These are phyloP conservation scores for Hippoglossus stenolepis DNA, from an alignment of 2,113 vertebrate species.

Conservation along the genomic window DNA sequence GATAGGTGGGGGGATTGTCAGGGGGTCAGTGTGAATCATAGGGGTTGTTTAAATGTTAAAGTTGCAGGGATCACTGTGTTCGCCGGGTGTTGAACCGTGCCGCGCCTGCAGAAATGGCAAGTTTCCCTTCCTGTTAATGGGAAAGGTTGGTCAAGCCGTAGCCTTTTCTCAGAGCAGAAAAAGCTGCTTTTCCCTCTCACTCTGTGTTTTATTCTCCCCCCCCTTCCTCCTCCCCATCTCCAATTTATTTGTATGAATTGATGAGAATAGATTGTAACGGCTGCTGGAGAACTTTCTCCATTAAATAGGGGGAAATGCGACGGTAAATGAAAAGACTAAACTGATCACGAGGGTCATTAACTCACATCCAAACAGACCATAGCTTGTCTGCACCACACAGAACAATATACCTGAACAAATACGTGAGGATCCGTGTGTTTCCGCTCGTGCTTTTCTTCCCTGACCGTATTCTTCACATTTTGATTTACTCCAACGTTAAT, in stretches of 20 bases:
- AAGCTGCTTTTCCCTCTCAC: neutral
- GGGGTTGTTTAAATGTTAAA: conserved; percentile 67
- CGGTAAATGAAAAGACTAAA: conserved; percentile 63
- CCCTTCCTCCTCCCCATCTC: neutral
- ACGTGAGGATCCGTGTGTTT: neutral
- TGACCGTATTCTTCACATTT: neutral
- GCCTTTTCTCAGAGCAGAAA: conserved; percentile 9
- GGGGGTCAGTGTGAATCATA: conserved; percentile 41
- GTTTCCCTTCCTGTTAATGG: conserved; percentile 60
- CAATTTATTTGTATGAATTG: conserved; percentile 18
- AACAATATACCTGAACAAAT: too few species aligned
- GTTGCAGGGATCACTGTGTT: conserved; percentile 56
- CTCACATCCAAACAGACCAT: conserved; percentile 29
- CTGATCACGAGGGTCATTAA: conserved; percentile 68
- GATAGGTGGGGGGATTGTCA: conserved; percentile 39
- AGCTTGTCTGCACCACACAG: too few species aligned
- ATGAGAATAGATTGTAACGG: conserved; percentile 33
- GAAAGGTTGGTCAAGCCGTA: conserved; percentile 25
- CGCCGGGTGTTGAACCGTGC: conserved; percentile 50
- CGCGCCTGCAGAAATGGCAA: conserved; percentile 50
- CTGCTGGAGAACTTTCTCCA: conserved; percentile 46
- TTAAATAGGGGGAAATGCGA: conserved; percentile 53
- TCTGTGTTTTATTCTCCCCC: conserved; percentile 13
- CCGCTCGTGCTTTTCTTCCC: neutral
- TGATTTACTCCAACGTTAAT: conserved; percentile 52